Evolutionary conservation across 2,113 vertebrate genomes (phyloP).

Genomic region (Peromyscus polionotus): DNA sequence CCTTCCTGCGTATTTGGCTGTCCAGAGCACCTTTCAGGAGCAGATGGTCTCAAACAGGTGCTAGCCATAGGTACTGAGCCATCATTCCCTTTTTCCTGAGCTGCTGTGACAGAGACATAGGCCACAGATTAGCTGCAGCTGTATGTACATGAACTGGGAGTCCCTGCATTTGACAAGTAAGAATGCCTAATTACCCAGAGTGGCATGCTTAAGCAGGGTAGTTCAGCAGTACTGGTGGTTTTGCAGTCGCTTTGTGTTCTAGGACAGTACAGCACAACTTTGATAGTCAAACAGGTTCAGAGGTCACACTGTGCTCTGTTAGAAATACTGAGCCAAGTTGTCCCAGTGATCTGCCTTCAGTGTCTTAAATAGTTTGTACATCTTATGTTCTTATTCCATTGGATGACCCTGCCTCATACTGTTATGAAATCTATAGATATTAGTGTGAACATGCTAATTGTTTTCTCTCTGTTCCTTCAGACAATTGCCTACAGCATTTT

Average conservation of each 20-base stretch:
- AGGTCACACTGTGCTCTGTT: background rate
- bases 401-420: accelerated
- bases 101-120: background rate
- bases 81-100: background rate
- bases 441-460: background rate
- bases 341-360: too few relatives aligned
- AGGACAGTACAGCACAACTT: conserved; percentile 91
- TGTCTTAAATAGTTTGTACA: accelerated
- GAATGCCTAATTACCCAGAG: background rate
- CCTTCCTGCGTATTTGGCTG: background rate
- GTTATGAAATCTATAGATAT: too few relatives aligned
- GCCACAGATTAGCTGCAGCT: background rate
- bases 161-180: too few relatives aligned
- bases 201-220: accelerated
- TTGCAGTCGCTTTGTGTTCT: conserved; percentile 79
- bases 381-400: background rate
- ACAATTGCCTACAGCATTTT: conserved; percentile 99
- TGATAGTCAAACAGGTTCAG: conserved; percentile 83
- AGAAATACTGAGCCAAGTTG: background rate
- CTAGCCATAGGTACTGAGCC: background rate
- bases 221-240: accelerated
- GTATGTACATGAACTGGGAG: background rate
- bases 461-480: conserved; percentile 83
- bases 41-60: background rate
- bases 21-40: background rate